Evolutionary conservation across 2,888 invertebrate species (phyloP), one percentile per base, ranked within the genome.

Genomic region (Eremobia ochroleuca): DNA sequence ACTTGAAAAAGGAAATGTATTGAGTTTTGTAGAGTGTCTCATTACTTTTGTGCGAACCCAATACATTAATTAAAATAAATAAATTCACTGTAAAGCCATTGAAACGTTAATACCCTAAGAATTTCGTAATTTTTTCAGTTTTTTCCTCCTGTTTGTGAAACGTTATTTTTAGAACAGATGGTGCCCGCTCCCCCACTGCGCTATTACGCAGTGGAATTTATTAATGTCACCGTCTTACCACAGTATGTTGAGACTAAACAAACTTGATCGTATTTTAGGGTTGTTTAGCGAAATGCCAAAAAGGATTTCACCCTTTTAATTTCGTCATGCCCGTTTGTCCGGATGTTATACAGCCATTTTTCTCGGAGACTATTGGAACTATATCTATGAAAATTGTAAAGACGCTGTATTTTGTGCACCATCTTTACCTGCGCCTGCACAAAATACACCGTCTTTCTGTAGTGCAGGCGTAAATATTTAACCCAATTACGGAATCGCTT

Each of bases 121-220:
- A 59, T 13, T 61, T 61, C 61, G 18, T 61, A 62, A 31, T 79
- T 55, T 15, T 46, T 55, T 15, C 0, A 55, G 28, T 61, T n/a
- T 67, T 61, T 79, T 31, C 25, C 28, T 25, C 3, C 15, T 58
- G 15, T 58, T 37, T 21, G n/a, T 62, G 5, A 46, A 34, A 1
- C n/a, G 15, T 11, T 77, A 80, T 77, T 72, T 77, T 49, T 64
- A 58, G 64, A 80, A 72, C 64, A 64, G 55, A 72, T 72, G 55
- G 15, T 40, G 21, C n/a, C 25, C 55, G 46, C 46, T 80, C 64
- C 80, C 80, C 80, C 73, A 58, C 73, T 18, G 21, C 37, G 70
- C 18, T 34, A 18, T 46, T 21, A 31, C 55, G 46, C 31, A 77
- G 43, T 31, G 2, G 21, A 46, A 21, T 52, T 69, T 52, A 46